These are phyloP conservation scores for Julus scandinavius DNA, from an alignment of 2,888 invertebrate genomes.

Conservation along the genomic window DNA sequence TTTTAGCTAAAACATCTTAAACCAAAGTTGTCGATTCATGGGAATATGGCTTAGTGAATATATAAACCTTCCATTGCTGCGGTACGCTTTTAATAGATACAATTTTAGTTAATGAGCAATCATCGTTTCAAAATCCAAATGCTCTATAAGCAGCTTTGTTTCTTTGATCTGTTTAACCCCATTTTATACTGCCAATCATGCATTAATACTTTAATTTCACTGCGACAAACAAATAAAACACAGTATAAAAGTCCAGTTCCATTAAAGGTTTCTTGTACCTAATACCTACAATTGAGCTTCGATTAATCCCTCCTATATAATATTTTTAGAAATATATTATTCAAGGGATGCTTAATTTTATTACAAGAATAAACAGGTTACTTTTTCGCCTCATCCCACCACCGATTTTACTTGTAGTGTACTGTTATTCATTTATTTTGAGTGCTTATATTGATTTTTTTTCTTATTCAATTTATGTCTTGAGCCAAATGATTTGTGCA, in stretches of 20 bases:
- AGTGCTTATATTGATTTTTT: too few species aligned
- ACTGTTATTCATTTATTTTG: too few species aligned
- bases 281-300: background rate
- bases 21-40: background rate
- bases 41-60: conserved; percentile 9
- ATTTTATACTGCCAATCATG: background rate
- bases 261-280: too few species aligned
- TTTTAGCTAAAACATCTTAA: conserved; percentile 33
- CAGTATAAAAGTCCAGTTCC: background rate
- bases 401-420: too few species aligned
- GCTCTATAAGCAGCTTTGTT: background rate
- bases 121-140: background rate
- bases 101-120: background rate
- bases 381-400: too few species aligned
- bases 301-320: background rate
- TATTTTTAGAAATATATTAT: background rate
- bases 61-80: background rate
- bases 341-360: too few species aligned
- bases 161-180: background rate
- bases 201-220: background rate
- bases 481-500: too few species aligned
- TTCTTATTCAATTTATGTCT: too few species aligned
- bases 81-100: background rate
- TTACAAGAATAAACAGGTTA: too few species aligned
- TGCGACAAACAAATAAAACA: background rate